Conservation (phyloP, 2,797 vertebrate species). For the Poecile montanus region DNA sequence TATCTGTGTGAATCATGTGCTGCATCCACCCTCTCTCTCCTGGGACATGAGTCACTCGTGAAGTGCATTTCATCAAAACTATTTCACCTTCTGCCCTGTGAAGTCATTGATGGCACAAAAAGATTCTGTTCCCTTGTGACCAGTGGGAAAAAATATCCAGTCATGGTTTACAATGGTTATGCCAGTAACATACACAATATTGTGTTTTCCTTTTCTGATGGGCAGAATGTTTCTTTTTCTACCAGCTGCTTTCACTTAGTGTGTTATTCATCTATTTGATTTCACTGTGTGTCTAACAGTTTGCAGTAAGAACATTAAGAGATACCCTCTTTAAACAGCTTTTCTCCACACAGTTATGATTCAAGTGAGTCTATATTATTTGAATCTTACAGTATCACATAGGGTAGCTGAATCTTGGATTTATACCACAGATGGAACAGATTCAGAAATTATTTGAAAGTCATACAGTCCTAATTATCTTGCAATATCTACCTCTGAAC, state of each 20-base stretch:
- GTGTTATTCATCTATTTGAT: constrained; percentile 33
- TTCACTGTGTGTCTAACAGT: constrained; percentile 1
- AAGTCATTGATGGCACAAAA: constrained; percentile 62
- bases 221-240: constrained; percentile 48
- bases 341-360: not conserved
- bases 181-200: constrained; percentile 5
- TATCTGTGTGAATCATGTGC: not conserved
- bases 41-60: constrained; percentile 40
- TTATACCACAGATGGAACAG: constrained; percentile 3
- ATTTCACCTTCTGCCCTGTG: constrained; percentile 56
- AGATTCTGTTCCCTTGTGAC: constrained; percentile 33
- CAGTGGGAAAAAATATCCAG: constrained; percentile 1
- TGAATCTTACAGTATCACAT: not conserved
- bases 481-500: not conserved
- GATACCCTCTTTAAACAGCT: not conserved
- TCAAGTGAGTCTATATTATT: not conserved
- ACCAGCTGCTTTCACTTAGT: constrained; percentile 63
- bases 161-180: constrained; percentile 37
- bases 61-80: constrained; percentile 47
- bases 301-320: not conserved
- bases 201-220: constrained; percentile 37
- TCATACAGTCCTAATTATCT: constrained; percentile 10
- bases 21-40: constrained; percentile 45
- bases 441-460: constrained; percentile 5
- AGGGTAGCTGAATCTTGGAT: not conserved